Evolutionary conservation across 2,888 invertebrate species (phyloP).

Genomic region (Scrobipalpa atriplicella): DNA sequence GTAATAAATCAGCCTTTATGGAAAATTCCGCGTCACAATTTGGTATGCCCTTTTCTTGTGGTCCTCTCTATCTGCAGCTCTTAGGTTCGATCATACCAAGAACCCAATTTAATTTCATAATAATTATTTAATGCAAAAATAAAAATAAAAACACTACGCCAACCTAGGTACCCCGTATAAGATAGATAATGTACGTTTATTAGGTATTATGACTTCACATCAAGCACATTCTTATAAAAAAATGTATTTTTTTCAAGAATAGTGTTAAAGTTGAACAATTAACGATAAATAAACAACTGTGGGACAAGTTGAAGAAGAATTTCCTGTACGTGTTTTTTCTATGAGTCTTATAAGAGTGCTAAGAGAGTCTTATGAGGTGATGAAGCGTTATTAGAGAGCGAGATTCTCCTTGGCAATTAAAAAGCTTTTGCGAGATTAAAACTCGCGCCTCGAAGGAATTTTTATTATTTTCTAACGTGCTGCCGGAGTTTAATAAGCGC

Average conservation of each 20-base stretch:
- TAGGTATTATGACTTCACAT: no score
- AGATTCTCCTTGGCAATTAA: conserved; percentile 9
- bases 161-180: no score
- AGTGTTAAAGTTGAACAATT: no score
- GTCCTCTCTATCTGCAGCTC: background rate
- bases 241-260: no score
- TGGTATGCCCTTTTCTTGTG: no score
- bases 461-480: conserved; percentile 8
- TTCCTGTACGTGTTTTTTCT: background rate
- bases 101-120: no score
- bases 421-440: conserved; percentile 7
- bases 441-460: conserved; percentile 4
- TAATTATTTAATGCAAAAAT: no score
- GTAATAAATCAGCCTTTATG: background rate
- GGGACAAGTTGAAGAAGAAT: background rate
- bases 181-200: no score
- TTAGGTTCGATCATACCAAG: background rate
- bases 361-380: background rate
- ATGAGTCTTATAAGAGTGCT: background rate
- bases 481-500: background rate
- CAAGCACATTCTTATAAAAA: no score
- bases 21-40: background rate
- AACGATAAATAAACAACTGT: background rate
- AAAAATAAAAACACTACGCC: no score
- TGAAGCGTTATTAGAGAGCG: background rate